These are phyloP conservation scores for Actenoides lindsayi DNA, from an alignment of 2,113 vertebrate genomes.

Conservation along the genomic window DNA sequence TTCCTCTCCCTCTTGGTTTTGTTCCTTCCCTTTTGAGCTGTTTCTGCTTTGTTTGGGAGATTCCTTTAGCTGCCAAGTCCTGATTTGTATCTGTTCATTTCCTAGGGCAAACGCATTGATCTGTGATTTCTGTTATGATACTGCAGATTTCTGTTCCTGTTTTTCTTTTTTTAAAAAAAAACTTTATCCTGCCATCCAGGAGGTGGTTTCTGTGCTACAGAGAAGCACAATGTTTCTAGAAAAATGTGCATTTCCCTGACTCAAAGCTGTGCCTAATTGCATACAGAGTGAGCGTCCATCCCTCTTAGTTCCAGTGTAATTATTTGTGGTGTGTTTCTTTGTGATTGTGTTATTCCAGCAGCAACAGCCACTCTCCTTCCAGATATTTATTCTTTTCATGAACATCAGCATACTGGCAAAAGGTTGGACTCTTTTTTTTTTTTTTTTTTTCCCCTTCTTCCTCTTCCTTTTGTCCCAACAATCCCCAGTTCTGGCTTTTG, in stretches of 20 bases:
- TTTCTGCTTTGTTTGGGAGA: slow-evolving; percentile 63
- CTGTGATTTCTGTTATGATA: slow-evolving; percentile 65
- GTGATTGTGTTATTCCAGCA: slow-evolving; percentile 67
- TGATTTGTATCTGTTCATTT: slow-evolving; percentile 65
- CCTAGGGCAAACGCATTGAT: slow-evolving; percentile 59
- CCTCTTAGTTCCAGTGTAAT: slow-evolving; percentile 52
- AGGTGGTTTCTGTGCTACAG: slow-evolving; percentile 28
- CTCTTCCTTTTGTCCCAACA: too few relatives aligned
- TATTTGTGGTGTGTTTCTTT: slow-evolving; percentile 59
- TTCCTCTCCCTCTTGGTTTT: slow-evolving; percentile 9
- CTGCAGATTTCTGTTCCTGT: slow-evolving; percentile 31
- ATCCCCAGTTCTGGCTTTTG: too few relatives aligned
- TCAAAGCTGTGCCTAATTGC: slow-evolving; percentile 56
- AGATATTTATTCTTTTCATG: slow-evolving; percentile 68
- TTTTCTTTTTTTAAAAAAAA: background rate
- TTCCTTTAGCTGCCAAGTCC: slow-evolving; percentile 56
- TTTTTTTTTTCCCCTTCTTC: background rate
- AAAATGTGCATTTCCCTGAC: slow-evolving; percentile 41
- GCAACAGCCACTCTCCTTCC: slow-evolving; percentile 55
- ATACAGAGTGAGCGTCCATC: background rate
- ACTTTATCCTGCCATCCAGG: slow-evolving; percentile 22
- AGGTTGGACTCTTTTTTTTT: background rate
- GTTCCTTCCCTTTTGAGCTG: slow-evolving; percentile 38
- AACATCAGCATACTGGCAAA: slow-evolving; percentile 44
- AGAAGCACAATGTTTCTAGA: slow-evolving; percentile 14